phyloP scores from a whole-genome alignment of 2,888 invertebrate species.

The Drosophila barbarae region DNA sequence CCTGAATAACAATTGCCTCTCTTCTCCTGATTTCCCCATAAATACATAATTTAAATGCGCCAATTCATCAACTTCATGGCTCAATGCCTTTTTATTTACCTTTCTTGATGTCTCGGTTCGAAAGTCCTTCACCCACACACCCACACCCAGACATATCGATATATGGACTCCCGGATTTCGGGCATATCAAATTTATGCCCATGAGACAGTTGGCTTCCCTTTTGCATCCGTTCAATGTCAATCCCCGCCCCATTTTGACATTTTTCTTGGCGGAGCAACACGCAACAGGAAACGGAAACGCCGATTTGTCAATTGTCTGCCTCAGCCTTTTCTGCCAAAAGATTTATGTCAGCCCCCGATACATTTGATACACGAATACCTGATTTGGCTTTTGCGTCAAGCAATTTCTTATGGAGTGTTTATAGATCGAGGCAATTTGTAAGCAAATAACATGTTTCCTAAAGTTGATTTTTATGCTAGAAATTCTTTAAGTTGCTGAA shows the following conservation, averaged over 20 bases:
- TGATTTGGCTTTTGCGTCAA: slow-evolving; percentile 21
- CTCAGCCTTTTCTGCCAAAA: slow-evolving; percentile 10
- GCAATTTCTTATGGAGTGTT: slow-evolving; percentile 14
- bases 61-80: slow-evolving; percentile 42
- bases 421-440: slow-evolving; percentile 33
- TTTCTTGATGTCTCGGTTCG: slow-evolving; percentile 26
- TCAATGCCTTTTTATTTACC: slow-evolving; percentile 42
- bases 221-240: slow-evolving; percentile 22
- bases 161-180: slow-evolving; percentile 1
- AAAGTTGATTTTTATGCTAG: too few relatives aligned
- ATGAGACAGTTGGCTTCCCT: background rate
- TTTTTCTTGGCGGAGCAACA: slow-evolving; percentile 8
- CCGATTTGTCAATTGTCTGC: slow-evolving; percentile 45
- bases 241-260: slow-evolving; percentile 9
- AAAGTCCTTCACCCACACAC: slow-evolving; percentile 12
- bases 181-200: slow-evolving; percentile 34
- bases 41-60: slow-evolving; percentile 42
- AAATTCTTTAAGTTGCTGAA: background rate
- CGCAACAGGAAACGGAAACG: slow-evolving; percentile 44
- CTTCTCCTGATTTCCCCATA: slow-evolving; percentile 17
- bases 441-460: background rate
- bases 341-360: slow-evolving; percentile 34
- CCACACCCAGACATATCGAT: background rate
- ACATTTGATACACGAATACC: slow-evolving; percentile 33
- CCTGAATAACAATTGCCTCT: slow-evolving; percentile 32